These are phyloP conservation scores for Piaya cayana DNA, from an alignment of 2,113 vertebrate genomes.

Conservation along the genomic window DNA sequence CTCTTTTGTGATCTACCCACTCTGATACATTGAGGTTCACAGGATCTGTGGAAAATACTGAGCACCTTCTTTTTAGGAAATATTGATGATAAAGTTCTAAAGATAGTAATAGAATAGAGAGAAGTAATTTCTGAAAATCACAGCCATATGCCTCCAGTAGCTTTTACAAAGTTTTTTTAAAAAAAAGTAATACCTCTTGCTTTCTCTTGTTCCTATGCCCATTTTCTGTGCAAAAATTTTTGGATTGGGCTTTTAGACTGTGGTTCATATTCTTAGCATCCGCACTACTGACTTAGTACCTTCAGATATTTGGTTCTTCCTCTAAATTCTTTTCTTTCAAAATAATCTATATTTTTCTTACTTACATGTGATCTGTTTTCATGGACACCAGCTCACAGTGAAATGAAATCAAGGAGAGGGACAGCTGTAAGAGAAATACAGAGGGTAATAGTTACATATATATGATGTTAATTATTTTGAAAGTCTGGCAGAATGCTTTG, in stretches of 20 bases:
- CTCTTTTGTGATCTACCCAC: not conserved
- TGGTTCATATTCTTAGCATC: not conserved
- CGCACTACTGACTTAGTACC: not conserved
- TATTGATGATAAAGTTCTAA: not conserved
- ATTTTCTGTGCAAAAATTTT: not conserved
- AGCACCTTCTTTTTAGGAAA: not conserved
- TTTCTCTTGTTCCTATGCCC: accelerated
- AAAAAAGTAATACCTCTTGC: no score
- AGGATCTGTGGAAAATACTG: not conserved
- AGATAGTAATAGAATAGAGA: not conserved
- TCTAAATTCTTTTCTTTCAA: not conserved
- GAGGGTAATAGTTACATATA: not conserved
- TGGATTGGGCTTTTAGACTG: not conserved
- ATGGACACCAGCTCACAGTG: not conserved
- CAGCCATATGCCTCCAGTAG: not conserved
- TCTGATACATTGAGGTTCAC: no score
- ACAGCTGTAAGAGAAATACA: not conserved
- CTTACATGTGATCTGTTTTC: not conserved
- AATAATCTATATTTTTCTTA: not conserved
- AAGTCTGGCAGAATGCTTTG: not conserved
- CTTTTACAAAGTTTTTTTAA: not conserved
- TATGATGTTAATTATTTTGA: not conserved
- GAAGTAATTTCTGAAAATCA: not conserved
- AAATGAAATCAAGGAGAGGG: not conserved
- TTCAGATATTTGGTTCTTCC: not conserved